Evolutionary conservation across 2,797 vertebrate genomes (phyloP).

Genomic region (Rhinella marina): DNA sequence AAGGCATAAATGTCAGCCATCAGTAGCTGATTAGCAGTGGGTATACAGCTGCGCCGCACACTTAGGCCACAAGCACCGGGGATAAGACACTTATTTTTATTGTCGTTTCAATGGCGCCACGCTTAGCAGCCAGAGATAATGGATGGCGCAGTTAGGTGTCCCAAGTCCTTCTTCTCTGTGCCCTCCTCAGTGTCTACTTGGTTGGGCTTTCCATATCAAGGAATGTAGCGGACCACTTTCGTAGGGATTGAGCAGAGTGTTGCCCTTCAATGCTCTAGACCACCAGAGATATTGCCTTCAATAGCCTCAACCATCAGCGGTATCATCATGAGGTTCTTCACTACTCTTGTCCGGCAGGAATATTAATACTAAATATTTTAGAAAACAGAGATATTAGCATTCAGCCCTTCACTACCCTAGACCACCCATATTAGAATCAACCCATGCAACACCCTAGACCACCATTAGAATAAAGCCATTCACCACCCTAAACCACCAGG

Average conservation of each 20-base stretch:
- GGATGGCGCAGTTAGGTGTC: not conserved
- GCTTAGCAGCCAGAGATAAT: not conserved
- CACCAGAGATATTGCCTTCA: not conserved
- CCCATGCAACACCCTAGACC: too few relatives aligned
- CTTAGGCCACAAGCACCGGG: constrained; percentile 41
- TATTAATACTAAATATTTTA: not conserved
- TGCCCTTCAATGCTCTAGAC: not conserved
- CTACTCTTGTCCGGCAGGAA: too few relatives aligned
- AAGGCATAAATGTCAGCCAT: constrained; percentile 55
- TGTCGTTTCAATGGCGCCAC: constrained; percentile 26
- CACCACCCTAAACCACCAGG: not conserved
- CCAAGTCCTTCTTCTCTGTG: not conserved
- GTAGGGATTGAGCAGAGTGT: not conserved
- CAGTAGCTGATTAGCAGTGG: constrained; percentile 46
- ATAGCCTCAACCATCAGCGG: not conserved
- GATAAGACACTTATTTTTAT: constrained; percentile 58
- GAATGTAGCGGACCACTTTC: not conserved
- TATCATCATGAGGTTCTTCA: too few relatives aligned
- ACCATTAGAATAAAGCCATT: too few relatives aligned
- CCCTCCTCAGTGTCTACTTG: not conserved
- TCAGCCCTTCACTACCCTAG: too few relatives aligned
- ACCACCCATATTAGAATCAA: too few relatives aligned
- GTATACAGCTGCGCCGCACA: constrained; percentile 50
- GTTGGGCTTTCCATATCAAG: not conserved
- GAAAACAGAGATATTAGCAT: not conserved